Conservation (phyloP, 2,113 vertebrate species). For the Sander lucioperca region DNA sequence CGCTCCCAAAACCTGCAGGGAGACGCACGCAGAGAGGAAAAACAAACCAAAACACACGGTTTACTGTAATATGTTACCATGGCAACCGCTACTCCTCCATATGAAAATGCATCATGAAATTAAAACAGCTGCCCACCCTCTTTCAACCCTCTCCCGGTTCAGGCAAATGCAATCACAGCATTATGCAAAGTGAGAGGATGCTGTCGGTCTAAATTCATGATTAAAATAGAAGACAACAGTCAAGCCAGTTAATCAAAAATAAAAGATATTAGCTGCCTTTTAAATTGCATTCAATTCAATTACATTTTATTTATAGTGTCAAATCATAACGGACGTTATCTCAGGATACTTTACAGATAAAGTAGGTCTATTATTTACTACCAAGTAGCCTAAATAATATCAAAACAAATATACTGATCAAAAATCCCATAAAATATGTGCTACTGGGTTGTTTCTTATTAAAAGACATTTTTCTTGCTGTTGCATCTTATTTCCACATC, state of each 20-base stretch:
- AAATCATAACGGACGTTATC: too few relatives aligned
- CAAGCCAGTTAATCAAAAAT: too few relatives aligned
- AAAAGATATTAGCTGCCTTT: too few relatives aligned
- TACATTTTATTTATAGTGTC: too few relatives aligned
- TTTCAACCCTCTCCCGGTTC: not conserved
- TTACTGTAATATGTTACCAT: not conserved
- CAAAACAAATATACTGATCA: not conserved
- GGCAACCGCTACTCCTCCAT: not conserved
- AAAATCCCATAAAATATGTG: not conserved
- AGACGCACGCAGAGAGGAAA: not conserved
- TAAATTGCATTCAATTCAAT: too few relatives aligned
- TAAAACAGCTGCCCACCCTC: not conserved
- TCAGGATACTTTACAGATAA: too few relatives aligned
- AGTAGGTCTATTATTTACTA: too few relatives aligned
- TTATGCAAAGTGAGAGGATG: not conserved
- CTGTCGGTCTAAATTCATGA: not conserved
- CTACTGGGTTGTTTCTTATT: not conserved
- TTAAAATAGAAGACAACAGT: not conserved
- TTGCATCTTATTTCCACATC: not conserved
- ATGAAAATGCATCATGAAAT: not conserved
- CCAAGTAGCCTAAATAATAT: not conserved
- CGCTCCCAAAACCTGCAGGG: slow-evolving; percentile 52
- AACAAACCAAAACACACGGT: accelerated
- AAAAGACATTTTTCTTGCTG: not conserved
- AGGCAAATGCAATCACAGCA: not conserved